These are phyloP conservation scores for Calyptommatus sinebrachiatus DNA, from an alignment of 2,113 vertebrate species.

Conservation along the genomic window DNA sequence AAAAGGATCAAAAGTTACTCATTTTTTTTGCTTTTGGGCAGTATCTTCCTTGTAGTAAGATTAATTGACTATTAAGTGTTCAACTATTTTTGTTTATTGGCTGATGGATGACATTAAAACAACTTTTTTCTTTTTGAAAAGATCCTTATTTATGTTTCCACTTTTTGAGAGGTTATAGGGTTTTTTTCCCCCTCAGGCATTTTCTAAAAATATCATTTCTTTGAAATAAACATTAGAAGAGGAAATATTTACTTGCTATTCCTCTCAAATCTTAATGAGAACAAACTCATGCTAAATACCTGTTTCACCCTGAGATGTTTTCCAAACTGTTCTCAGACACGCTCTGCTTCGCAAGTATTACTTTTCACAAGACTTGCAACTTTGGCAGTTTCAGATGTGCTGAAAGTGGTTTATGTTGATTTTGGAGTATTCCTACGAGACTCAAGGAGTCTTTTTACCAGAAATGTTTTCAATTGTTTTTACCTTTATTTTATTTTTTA, in stretches of 20 bases:
- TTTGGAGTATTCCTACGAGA: slow-evolving; percentile 9
- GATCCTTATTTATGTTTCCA: slow-evolving; percentile 4
- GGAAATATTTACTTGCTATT: neutral
- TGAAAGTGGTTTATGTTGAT: neutral
- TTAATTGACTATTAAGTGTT: too few species aligned
- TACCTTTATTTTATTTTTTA: too few species aligned
- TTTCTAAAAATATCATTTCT: slow-evolving; percentile 40
- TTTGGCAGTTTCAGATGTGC: slow-evolving; percentile 18
- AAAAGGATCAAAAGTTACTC: too few species aligned
- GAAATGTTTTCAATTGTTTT: slow-evolving; percentile 29
- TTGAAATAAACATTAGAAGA: neutral
- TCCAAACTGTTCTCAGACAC: slow-evolving; percentile 25
- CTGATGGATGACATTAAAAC: neutral
- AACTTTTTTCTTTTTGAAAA: neutral
- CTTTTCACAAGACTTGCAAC: neutral
- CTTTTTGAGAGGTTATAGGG: neutral
- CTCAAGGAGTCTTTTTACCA: slow-evolving; percentile 35
- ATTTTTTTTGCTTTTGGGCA: too few species aligned
- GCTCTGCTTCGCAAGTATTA: neutral
- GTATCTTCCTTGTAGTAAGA: too few species aligned
- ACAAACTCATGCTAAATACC: neutral
- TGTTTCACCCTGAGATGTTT: neutral
- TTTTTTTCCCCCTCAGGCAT: neutral
- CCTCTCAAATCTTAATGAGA: slow-evolving; percentile 1
- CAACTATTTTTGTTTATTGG: slow-evolving; percentile 13